phyloP scores from a whole-genome alignment of 1,140 invertebrate genomes.

The Trachelipus rathkii region DNA sequence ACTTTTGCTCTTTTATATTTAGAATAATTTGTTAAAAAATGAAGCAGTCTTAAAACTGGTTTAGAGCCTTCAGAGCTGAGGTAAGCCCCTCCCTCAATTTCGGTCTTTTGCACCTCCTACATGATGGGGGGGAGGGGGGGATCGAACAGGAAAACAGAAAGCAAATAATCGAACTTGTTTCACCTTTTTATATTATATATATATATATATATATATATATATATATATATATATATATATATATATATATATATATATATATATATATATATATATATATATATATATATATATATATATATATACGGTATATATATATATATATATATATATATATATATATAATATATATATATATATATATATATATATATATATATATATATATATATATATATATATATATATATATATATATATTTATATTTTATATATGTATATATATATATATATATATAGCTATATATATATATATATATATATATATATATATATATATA shows the following conservation, averaged over 20 bases:
- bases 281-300: conserved; percentile 5
- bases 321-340: conserved; percentile 8
- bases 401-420: not conserved
- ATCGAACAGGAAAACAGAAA: too few relatives aligned
- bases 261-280: conserved; percentile 10
- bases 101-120: too few relatives aligned
- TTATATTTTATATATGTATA: not conserved
- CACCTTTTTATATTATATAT: too few relatives aligned
- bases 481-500: conserved; percentile 5
- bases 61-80: too few relatives aligned
- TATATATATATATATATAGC: not conserved
- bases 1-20: too few relatives aligned
- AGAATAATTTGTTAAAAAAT: too few relatives aligned
- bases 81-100: too few relatives aligned
- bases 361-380: conserved; percentile 14
- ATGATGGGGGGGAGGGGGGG: too few relatives aligned
- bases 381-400: conserved; percentile 9
- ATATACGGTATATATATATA: not conserved
- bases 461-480: conserved; percentile 5
- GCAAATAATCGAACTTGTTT: too few relatives aligned
- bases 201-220: conserved; percentile 2
- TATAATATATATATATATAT: conserved; percentile 11
- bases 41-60: too few relatives aligned
- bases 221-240: conserved; percentile 5
- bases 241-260: conserved; percentile 5